A percentile compares a stretch with the other conserved stretches of the same genome.
phyloP scores from a whole-genome alignment of 2,888 invertebrate genomes.

The Tanypteryx hageni region DNA sequence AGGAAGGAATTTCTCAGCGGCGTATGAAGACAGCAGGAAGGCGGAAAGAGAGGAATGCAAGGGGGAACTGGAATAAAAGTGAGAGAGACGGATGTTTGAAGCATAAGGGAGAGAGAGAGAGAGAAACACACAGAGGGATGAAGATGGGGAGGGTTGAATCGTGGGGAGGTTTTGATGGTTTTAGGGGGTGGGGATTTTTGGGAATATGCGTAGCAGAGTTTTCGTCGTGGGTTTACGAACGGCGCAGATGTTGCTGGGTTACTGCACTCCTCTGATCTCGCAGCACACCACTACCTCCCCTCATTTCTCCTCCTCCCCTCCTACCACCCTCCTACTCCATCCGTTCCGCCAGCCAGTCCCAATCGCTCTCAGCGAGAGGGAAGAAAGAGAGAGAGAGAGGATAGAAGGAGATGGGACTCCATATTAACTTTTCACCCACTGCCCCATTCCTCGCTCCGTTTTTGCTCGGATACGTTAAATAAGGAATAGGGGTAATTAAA shows the following conservation, averaged over 20 bases:
- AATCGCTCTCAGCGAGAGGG: too few relatives aligned
- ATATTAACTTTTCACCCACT: slow-evolving; percentile 32
- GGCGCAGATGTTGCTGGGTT: not conserved
- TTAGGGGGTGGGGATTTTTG: not conserved
- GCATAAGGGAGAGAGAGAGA: not conserved
- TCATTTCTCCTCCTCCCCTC: not conserved
- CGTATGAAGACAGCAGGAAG: not conserved
- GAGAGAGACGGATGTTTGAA: not conserved
- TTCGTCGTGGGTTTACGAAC: not conserved
- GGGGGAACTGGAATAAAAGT: not conserved
- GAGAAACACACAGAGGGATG: not conserved
- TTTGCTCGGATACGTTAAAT: slow-evolving; percentile 2
- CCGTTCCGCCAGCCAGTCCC: too few relatives aligned
- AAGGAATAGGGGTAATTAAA: slow-evolving; percentile 30
- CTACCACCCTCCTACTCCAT: not conserved
- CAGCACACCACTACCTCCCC: not conserved
- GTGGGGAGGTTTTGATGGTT: slow-evolving; percentile 1
- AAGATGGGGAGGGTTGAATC: not conserved
- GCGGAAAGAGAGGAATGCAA: not conserved
- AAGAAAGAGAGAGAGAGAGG: too few relatives aligned
- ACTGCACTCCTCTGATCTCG: not conserved
- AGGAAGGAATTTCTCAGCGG: not conserved
- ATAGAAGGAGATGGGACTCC: not conserved
- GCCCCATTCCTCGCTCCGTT: not conserved
- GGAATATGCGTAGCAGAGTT: slow-evolving; percentile 18